Base-by-base conservation (phyloP, 1,140 invertebrate genomes). In the Tetraneura akinire region DNA sequence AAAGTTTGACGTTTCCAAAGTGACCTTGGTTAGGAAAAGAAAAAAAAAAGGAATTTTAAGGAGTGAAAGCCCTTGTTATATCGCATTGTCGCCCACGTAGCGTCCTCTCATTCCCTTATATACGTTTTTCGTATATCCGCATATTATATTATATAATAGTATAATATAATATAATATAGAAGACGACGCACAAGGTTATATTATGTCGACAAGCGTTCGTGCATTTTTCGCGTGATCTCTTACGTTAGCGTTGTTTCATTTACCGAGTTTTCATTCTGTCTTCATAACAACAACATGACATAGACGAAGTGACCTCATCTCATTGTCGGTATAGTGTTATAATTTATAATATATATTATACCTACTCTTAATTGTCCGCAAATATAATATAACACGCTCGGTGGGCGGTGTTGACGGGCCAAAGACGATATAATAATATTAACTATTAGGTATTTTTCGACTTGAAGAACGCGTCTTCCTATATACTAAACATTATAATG, bases 1-100 rank as follows among this genome's bases (percentile, higher is more conserved):
- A 70, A 70, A 70, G 66, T 26, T 70, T n/a, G 45, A 37, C 49
- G 13, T 26, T 13, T 13, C 66, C 42, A 23, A 5, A 45, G 49
- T 11, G 45, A 14, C 66, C 66, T 70, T 70, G 66, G 45, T 42
- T 26, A 26, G 32, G 37, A 8, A 47, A 42, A n/a, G n/a, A n/a
- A n/a, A n/a, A n/a, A n/a, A n/a, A n/a, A 45, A 47, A 49, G 16
- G 2, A 26, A 29, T 26, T 47, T 49, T 6, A 18, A 70, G 49
- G 14, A 47, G 66, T 70, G 66, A 70, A 70, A 70, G 66, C n/a
- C 64, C 64, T 4, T 37, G 8, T 37, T 37, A 37, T 37, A 37
- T 37, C n/a, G 8, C 32, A 68, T 37, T 13, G n/a, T 70, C 45
- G 23, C 66, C 66, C 42, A 70, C 62, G 11, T 29, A 18, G 10